Conservation (phyloP, 2,113 vertebrate genomes). For the Psettodes erumei region DNA sequence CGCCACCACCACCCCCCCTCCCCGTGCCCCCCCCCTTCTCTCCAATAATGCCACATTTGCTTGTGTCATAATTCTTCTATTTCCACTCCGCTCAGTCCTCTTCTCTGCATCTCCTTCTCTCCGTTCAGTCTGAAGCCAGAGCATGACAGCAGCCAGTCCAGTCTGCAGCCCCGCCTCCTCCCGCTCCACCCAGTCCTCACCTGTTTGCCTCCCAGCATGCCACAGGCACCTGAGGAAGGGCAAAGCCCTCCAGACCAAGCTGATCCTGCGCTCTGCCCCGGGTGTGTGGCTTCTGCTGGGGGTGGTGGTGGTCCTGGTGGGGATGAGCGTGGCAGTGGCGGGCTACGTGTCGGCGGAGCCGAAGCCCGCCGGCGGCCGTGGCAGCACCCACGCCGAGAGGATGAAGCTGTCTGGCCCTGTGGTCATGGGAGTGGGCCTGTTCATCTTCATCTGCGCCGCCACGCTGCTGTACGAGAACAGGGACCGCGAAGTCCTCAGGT, state of each 20-base stretch:
- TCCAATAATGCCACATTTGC: slow-evolving; percentile 25
- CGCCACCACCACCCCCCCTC: slow-evolving; percentile 9
- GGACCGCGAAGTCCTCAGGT: slow-evolving; percentile 85
- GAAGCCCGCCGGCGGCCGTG: slow-evolving; percentile 37
- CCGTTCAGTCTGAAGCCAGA: slow-evolving; percentile 64
- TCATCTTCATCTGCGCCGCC: slow-evolving; percentile 98
- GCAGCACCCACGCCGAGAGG: slow-evolving; percentile 82
- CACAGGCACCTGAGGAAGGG: slow-evolving; percentile 51
- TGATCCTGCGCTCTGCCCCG: slow-evolving; percentile 89
- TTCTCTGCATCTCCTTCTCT: slow-evolving; percentile 14
- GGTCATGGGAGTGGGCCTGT: slow-evolving; percentile 97
- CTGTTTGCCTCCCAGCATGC: slow-evolving; percentile 60
- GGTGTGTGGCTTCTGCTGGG: slow-evolving; percentile 93
- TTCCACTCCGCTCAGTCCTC: background rate
- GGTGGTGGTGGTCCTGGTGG: slow-evolving; percentile 89
- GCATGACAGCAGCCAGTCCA: slow-evolving; percentile 74
- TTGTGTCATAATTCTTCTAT: slow-evolving; percentile 9
- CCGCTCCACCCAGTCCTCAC: slow-evolving; percentile 54
- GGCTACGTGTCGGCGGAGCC: slow-evolving; percentile 88
- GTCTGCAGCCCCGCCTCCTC: slow-evolving; percentile 69
- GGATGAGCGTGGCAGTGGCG: slow-evolving; percentile 90
- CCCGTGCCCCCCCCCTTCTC: background rate
- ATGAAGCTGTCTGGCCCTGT: slow-evolving; percentile 93
- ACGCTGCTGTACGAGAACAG: slow-evolving; percentile 96
- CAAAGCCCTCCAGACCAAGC: slow-evolving; percentile 76